These are phyloP conservation scores for Sinotaia quadrata DNA, from an alignment of 2,888 invertebrate species.

Conservation along the genomic window DNA sequence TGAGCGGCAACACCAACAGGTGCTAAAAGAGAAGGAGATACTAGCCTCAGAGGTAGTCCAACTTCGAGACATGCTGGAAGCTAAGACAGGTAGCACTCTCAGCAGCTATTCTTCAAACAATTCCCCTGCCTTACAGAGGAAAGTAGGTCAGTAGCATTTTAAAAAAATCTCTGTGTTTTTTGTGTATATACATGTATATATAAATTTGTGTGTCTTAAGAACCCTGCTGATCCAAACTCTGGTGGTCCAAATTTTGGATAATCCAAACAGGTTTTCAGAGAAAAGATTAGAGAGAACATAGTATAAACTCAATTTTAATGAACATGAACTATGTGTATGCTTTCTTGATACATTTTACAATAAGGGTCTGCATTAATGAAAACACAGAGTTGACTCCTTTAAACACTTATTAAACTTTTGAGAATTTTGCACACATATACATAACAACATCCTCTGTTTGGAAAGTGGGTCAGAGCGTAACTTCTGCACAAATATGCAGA, in stretches of 20 bases:
- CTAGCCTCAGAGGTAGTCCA: slow-evolving; percentile 61
- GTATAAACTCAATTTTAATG: too few species aligned
- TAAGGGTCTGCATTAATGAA: not conserved
- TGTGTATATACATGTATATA: not conserved
- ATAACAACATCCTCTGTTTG: too few species aligned
- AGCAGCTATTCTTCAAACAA: slow-evolving; percentile 62
- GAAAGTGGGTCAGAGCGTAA: too few species aligned
- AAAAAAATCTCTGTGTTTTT: too few species aligned
- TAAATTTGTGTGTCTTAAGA: not conserved
- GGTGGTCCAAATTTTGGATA: too few species aligned
- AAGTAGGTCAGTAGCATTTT: slow-evolving; percentile 54
- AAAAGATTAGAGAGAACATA: too few species aligned
- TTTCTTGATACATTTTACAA: too few species aligned
- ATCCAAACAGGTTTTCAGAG: too few species aligned
- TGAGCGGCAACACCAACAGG: slow-evolving; percentile 50
- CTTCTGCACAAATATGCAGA: too few species aligned
- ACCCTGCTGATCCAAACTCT: too few species aligned
- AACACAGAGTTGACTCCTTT: not conserved
- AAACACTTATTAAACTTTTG: not conserved
- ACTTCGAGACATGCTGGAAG: slow-evolving; percentile 49
- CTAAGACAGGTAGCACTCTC: slow-evolving; percentile 31
- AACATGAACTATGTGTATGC: too few species aligned
- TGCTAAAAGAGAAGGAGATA: slow-evolving; percentile 65
- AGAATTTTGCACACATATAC: not conserved
- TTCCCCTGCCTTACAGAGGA: slow-evolving; percentile 57